Evolutionary conservation across 2,888 invertebrate genomes (phyloP).

Genomic region (Synanthedon andrenaeformis): DNA sequence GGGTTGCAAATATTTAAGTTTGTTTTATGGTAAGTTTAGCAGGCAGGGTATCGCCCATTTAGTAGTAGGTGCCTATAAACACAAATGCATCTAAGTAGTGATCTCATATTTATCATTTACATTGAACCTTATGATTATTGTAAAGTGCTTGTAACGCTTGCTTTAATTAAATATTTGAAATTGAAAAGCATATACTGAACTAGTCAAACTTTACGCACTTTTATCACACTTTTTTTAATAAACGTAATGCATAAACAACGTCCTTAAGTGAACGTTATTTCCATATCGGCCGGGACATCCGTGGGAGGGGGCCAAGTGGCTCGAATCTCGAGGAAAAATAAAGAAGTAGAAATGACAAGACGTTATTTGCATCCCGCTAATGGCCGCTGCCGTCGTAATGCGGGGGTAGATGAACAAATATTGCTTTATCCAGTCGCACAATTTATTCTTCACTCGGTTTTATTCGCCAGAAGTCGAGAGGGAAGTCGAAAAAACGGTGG

Average conservation of each 20-base stretch:
- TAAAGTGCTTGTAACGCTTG: too few relatives aligned
- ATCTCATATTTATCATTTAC: too few relatives aligned
- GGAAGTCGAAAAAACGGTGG: slow-evolving; percentile 52
- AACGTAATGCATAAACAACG: neutral
- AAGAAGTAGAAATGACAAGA: slow-evolving; percentile 69
- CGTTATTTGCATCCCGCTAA: slow-evolving; percentile 70
- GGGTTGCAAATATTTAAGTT: too few relatives aligned
- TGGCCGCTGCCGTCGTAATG: slow-evolving; percentile 61
- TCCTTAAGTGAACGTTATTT: slow-evolving; percentile 22
- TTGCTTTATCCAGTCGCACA: slow-evolving; percentile 67
- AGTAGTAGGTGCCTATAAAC: too few relatives aligned
- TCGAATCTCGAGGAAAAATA: slow-evolving; percentile 52
- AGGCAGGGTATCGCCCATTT: too few relatives aligned
- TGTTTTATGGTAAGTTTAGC: too few relatives aligned
- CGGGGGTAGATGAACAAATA: slow-evolving; percentile 69
- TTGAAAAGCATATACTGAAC: neutral
- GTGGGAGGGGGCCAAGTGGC: slow-evolving; percentile 36
- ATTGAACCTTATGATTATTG: too few relatives aligned
- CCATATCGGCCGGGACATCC: slow-evolving; percentile 26
- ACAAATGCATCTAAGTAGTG: too few relatives aligned
- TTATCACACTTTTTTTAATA: neutral
- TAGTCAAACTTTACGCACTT: neutral
- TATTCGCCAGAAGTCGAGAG: slow-evolving; percentile 56
- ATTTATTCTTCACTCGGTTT: slow-evolving; percentile 64
- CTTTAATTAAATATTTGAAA: neutral